phyloP scores from a whole-genome alignment of 2,888 invertebrate genomes.

The Crioceris asparagi region DNA sequence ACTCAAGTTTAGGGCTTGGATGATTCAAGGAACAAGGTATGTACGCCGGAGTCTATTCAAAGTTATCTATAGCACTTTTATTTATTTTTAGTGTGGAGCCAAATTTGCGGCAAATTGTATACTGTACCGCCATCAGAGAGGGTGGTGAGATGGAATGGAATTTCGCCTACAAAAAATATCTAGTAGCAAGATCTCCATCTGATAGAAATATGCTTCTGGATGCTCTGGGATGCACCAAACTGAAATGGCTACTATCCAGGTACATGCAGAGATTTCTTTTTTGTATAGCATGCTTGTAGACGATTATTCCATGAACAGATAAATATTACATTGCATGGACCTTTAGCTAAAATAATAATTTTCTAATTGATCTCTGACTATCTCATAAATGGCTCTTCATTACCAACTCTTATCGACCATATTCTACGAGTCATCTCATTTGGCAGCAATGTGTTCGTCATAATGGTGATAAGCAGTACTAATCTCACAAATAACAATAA shows the following conservation, averaged over 20 bases:
- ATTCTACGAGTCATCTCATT: too few species aligned
- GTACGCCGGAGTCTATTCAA: constrained; percentile 3
- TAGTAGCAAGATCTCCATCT: constrained; percentile 42
- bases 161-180: constrained; percentile 47
- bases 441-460: too few species aligned
- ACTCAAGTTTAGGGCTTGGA: constrained; percentile 42
- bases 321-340: too few species aligned
- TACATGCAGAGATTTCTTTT: constrained; percentile 25
- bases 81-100: constrained; percentile 45
- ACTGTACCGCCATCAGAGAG: constrained; percentile 53
- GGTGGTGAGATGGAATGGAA: constrained; percentile 59
- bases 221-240: constrained; percentile 44
- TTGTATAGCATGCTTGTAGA: not conserved
- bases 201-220: constrained; percentile 51
- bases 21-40: constrained; percentile 28
- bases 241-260: constrained; percentile 47
- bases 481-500: too few species aligned
- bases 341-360: too few species aligned
- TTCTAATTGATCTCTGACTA: too few species aligned
- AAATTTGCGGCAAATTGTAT: constrained; percentile 50
- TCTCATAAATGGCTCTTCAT: too few species aligned
- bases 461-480: too few species aligned
- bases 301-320: too few species aligned
- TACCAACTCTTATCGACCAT: too few species aligned
- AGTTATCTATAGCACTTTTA: not conserved